Evolutionary conservation across 1,140 invertebrate species (phyloP).

Genomic region (Oscheius sp.): DNA sequence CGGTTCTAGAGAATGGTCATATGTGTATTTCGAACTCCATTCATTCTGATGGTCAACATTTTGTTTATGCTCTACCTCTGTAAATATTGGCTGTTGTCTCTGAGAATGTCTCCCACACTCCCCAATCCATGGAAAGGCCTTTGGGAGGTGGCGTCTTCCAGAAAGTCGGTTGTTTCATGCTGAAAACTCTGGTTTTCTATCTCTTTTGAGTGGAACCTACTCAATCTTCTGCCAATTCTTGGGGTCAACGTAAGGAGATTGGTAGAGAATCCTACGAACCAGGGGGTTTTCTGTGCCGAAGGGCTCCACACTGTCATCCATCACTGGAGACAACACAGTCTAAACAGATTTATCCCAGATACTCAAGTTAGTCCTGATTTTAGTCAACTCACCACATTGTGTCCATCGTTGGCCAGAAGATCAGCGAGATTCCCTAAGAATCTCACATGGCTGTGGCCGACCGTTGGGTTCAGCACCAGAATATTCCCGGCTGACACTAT

Average conservation of each 20-base stretch:
- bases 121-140: background rate
- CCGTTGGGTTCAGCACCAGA: background rate
- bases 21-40: too few relatives aligned
- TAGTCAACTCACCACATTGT: too few relatives aligned
- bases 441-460: background rate
- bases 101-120: background rate
- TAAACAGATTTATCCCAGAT: too few relatives aligned
- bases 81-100: background rate
- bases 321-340: background rate
- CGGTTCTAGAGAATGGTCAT: too few relatives aligned
- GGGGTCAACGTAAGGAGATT: background rate
- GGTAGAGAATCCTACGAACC: background rate
- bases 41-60: too few relatives aligned
- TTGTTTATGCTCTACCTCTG: too few relatives aligned
- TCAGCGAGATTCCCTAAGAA: background rate
- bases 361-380: too few relatives aligned
- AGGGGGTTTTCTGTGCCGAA: background rate
- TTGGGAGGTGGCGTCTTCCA: background rate
- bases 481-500: background rate
- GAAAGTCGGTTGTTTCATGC: background rate
- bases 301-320: background rate
- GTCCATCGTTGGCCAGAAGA: background rate
- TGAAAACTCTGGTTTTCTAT: background rate
- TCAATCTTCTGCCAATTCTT: background rate
- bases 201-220: background rate